Evolutionary conservation across 2,888 invertebrate genomes (phyloP).

Genomic region (Cataglyphis altisquamis): DNA sequence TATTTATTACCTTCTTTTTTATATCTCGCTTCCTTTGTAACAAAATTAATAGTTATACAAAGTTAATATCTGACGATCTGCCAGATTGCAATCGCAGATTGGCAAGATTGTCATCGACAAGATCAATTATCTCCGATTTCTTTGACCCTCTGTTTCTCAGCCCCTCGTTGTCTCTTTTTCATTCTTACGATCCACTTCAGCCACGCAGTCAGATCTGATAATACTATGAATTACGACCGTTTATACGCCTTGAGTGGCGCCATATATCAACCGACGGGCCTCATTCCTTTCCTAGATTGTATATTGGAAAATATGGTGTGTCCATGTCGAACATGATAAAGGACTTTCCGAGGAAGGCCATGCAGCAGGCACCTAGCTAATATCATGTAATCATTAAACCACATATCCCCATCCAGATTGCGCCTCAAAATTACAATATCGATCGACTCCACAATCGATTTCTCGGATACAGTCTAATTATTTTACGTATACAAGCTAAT

Average conservation of each 20-base stretch:
- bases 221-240: conserved; percentile 78
- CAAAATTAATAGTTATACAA: background rate
- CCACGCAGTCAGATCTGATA: conserved; percentile 76
- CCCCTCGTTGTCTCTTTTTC: conserved; percentile 41
- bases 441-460: conserved; percentile 23
- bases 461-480: background rate
- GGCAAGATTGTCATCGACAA: conserved; percentile 3
- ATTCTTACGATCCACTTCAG: conserved; percentile 61
- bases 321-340: conserved; percentile 77
- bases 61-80: background rate
- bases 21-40: background rate
- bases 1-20: background rate
- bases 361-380: conserved; percentile 63
- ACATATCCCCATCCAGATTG: conserved; percentile 52
- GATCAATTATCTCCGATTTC: conserved; percentile 15
- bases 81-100: conserved; percentile 5
- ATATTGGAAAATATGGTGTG: conserved; percentile 78
- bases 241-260: conserved; percentile 78
- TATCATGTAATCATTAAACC: conserved; percentile 74
- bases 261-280: conserved; percentile 74
- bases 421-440: conserved; percentile 59
- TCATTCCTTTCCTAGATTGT: conserved; percentile 77
- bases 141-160: conserved; percentile 13
- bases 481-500: conserved; percentile 2
- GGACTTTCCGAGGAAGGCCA: conserved; percentile 54